Evolutionary conservation across 1,140 invertebrate species (phyloP), one percentile per base, ranked within the genome.

Genomic region (Cydia amplana): DNA sequence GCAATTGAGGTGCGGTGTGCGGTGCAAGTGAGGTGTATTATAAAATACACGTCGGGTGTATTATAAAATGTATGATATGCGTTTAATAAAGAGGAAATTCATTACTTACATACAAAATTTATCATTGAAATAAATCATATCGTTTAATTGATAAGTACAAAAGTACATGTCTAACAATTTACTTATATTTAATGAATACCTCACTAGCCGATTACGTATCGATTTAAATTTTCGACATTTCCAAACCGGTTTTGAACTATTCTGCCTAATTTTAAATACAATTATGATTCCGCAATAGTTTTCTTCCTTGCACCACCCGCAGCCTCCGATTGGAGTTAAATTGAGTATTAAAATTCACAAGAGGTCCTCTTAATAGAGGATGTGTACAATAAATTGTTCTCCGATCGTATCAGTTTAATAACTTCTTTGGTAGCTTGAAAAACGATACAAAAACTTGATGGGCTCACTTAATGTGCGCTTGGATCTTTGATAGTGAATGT

Each of bases 381-480:
- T 74, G 55, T 74, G 55, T 43, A 49, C 73, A 72, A 76, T 84
- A 81, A 82, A 82, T 82, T 80, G 79, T 79, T 65, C 43, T 46
- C n/a, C 40, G 85, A 87, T 88, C 55, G 51, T 88, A 88, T 89
- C 87, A 20, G 16, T 49, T 79, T 89, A 86, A 87, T 85, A 86
- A 87, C 84, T 87, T 87, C 83, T 86, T 89, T 85, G 81, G 84
- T 86, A 82, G 80, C 78, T 72, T 43, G 16, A 70, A 70, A 70
- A 40, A 43, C 28, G 28, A 70, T 18, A 70, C 32, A 70, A 70
- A 67, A 70, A 70, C 65, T 70, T 70, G 65, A 70, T 70, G 65
- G 65, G 28, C 7, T 36, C 64, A 36, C 36, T 70, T 70, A 70
- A 70, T 70, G 36, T 70, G 65, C 28, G 65, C 65, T 70, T 70